Percentiles rank a stretch among this genome's conserved stretches.
phyloP scores from a whole-genome alignment of 2,888 invertebrate genomes.

The Rotaria macrura region DNA sequence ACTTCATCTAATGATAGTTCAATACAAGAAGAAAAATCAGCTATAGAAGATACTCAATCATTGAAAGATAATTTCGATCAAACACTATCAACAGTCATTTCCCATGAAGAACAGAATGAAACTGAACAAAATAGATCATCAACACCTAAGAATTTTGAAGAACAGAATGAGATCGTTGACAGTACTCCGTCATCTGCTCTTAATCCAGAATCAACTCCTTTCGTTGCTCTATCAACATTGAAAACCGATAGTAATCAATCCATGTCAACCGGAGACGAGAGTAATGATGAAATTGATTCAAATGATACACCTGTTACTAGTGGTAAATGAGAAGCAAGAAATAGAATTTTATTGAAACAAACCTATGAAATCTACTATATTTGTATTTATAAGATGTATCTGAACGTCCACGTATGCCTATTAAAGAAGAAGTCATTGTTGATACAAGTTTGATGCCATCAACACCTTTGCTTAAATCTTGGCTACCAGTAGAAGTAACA shows the following conservation, averaged over 20 bases:
- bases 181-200: not conserved
- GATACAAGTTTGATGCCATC: not conserved
- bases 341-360: not conserved
- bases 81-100: too few species aligned
- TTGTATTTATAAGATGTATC: not conserved
- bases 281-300: not conserved
- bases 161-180: not conserved
- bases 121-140: not conserved
- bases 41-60: not conserved
- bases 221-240: not conserved
- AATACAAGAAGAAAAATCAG: not conserved
- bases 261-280: not conserved
- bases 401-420: not conserved
- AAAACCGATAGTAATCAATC: not conserved
- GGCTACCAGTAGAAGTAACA: constrained; percentile 7
- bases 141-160: not conserved
- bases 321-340: not conserved
- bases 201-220: not conserved
- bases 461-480: not conserved
- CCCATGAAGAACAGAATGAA: not conserved
- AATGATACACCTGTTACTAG: not conserved
- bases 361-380: not conserved
- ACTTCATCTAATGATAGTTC: not conserved
- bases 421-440: not conserved
- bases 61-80: not conserved